Percentiles rank a stretch among this genome's conserved stretches.
Evolutionary conservation across 1,140 invertebrate species (phyloP).

Genomic region (Lutraria rhynchaena): DNA sequence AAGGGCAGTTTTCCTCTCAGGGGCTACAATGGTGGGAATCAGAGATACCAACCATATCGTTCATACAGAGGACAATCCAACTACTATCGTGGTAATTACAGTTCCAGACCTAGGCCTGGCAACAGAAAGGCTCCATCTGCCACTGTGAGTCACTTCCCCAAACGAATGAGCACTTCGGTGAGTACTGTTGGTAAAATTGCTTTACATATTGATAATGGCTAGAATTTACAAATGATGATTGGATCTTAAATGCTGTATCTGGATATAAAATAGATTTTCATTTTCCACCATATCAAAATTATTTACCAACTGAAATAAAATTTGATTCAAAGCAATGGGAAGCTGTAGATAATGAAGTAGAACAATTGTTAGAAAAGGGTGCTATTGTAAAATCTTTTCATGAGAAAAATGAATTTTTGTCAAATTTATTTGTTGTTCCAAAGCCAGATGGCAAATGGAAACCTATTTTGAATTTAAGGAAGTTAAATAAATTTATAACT

Average conservation of each 20-base stretch:
- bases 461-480: conserved; percentile 58
- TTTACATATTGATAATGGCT: background rate
- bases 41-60: too few species aligned
- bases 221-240: conserved; percentile 14
- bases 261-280: conserved; percentile 28
- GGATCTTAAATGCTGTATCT: conserved; percentile 47
- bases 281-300: background rate
- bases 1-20: too few species aligned
- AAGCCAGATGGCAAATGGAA: conserved; percentile 56
- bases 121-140: background rate
- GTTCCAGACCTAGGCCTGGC: too few species aligned
- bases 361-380: conserved; percentile 37
- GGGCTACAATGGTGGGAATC: too few species aligned
- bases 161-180: conserved; percentile 3
- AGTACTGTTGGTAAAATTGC: background rate
- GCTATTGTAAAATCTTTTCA: conserved; percentile 19
- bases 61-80: too few species aligned
- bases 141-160: background rate
- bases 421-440: conserved; percentile 58
- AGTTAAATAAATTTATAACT: conserved; percentile 52
- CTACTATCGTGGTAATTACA: background rate
- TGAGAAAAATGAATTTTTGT: conserved; percentile 55
- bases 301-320: conserved; percentile 32
- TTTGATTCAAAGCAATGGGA: background rate
- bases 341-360: conserved; percentile 32